Evolutionary conservation across 1,140 invertebrate genomes (phyloP).

Genomic region (Frieseomelitta varia): DNA sequence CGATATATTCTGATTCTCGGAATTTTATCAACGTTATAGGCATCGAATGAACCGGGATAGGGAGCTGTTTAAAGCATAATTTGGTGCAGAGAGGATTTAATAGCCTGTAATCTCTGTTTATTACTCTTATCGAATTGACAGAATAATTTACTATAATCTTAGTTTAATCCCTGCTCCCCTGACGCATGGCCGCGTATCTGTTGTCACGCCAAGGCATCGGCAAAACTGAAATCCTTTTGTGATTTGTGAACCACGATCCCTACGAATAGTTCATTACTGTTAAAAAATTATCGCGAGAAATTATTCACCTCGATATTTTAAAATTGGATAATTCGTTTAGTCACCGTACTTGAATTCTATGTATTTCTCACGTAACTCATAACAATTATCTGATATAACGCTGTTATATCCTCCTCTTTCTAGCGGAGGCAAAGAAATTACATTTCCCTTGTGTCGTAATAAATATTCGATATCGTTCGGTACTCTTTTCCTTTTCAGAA

Average conservation of each 20-base stretch:
- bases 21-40: background rate
- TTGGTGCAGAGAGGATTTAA: background rate
- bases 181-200: conserved; percentile 2
- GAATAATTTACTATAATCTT: conserved; percentile 41
- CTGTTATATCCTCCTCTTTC: background rate
- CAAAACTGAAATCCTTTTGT: conserved; percentile 8
- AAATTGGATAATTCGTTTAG: background rate
- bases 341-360: background rate
- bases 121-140: conserved; percentile 41
- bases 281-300: background rate
- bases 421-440: background rate
- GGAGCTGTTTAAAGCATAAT: background rate
- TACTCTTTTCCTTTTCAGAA: background rate
- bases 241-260: conserved; percentile 2
- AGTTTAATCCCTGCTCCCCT: conserved; percentile 11
- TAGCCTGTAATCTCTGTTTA: conserved; percentile 20
- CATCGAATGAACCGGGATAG: background rate
- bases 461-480: background rate
- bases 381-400: background rate
- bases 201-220: background rate
- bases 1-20: background rate
- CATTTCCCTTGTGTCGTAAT: background rate
- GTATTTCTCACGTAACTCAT: background rate
- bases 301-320: background rate
- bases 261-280: background rate